Evolutionary conservation across 2,113 vertebrate species (phyloP), one percentile per base, ranked within the genome.

Genomic region (Phalacrocorax carbo): DNA sequence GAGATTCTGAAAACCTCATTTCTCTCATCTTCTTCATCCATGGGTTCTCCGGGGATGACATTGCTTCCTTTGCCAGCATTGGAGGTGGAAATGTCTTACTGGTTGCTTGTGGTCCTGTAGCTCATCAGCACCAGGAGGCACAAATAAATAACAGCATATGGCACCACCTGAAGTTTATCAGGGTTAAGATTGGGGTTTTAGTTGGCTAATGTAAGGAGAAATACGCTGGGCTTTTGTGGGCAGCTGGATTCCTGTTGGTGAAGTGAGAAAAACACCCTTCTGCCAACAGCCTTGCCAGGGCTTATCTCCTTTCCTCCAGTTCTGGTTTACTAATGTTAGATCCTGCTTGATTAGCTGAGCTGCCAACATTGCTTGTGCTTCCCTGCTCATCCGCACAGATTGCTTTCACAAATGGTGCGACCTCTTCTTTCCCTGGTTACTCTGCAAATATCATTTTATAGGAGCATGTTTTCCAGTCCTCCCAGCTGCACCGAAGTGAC

Each of bases 11-110:
- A 94, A 86, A 82, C 65, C 64, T 52, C 60, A 68, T 58, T n/a
- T 77, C 11, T 38, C 52, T 60, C 64, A 16, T 71, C 58, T 18
- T 26, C 44, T 78, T n/a, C 6, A 5, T 77, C 22, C 44, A 17
- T 0, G 0, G 72, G 16, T 26, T 80, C 44, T n/a, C 54, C 34
- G 0, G 8, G 68, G 55, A 51, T 70, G 32, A 61, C 15, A 46
- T 49, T 2, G 4, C n/a, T 73, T 92, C 86, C 72, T 48, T 86
- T 48, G 42, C 32, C 71, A 75, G n/a, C 34, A 23, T 7, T 44
- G 44, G 64, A 55, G 76, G 23, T 89, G 72, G 72, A 23, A 72
- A 54, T 11, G 3, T 46, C 54, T 57, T 7, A 15, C 64, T 66
- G 40, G 40, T 93, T 7, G 27, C 23, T 77, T 38, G 5, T 32